phyloP scores from a whole-genome alignment of 2,888 invertebrate species.

The Erynnis tages region DNA sequence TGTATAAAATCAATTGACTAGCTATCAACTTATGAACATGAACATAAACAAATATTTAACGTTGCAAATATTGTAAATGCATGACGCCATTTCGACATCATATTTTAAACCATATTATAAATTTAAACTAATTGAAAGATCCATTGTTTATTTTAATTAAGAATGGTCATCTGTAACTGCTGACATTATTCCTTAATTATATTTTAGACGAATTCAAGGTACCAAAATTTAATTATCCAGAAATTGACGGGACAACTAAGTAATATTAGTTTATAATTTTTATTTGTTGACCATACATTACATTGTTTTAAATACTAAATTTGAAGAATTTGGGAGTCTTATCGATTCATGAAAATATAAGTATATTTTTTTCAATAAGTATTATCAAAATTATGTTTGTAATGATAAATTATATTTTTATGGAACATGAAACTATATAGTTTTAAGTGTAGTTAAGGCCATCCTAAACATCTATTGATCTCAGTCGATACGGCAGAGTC shows the following conservation, averaged over 20 bases:
- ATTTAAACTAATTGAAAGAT: too few relatives aligned
- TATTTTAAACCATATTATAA: neutral
- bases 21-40: too few relatives aligned
- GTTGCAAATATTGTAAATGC: too few relatives aligned
- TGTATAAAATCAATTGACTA: too few relatives aligned
- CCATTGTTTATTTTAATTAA: neutral
- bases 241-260: too few relatives aligned
- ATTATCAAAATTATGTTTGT: slow-evolving; percentile 5
- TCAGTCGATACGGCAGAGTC: slow-evolving; percentile 18
- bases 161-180: neutral
- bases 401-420: slow-evolving; percentile 1
- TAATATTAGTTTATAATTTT: too few relatives aligned
- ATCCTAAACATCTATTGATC: slow-evolving; percentile 25
- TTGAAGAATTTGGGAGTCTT: slow-evolving; percentile 2
- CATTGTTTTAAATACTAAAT: too few relatives aligned
- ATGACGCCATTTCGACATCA: neutral
- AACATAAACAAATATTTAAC: too few relatives aligned
- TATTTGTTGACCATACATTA: too few relatives aligned
- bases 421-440: slow-evolving; percentile 11
- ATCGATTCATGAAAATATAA: neutral
- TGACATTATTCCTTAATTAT: neutral
- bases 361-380: slow-evolving; percentile 3
- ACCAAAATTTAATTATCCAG: slow-evolving; percentile 14
- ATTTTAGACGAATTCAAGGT: slow-evolving; percentile 16
- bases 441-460: slow-evolving; percentile 25